Evolutionary conservation across 2,888 invertebrate genomes (phyloP), one percentile per base, ranked within the genome.

Genomic region (Tillus elongatus): DNA sequence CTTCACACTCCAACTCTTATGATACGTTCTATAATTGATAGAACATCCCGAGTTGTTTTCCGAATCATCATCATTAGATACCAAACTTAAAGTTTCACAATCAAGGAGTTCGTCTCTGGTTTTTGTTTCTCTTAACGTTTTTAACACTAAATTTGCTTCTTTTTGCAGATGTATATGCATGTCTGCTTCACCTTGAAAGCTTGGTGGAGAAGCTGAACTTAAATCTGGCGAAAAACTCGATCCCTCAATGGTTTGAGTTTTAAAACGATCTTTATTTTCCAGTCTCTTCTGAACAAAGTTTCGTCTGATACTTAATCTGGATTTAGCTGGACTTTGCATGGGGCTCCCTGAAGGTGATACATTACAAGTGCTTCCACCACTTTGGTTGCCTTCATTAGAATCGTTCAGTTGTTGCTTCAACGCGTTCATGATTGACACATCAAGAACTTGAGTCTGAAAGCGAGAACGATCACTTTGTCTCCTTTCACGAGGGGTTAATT

Each of bases 31-130:
- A 66, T 74, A 72, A 49, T 72, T 72, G 2, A 72, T 66, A 37
- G 75, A 70, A 54, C 72, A 68, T 6, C 71, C 68, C 36, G 74
- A 70, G 56, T 72, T 74, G 13, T 72, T 68, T 56, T 82, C 80
- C 13, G 78, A 77, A 49, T 81, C 80, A 36, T 81, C 81, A 41
- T 82, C 82, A 51, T 80, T 79, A 35, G 82, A 80, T 1, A 82
- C 80, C 28, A 78, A 58, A 54, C 82, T 83, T 44, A 84, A 54
- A 0, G 76, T 77, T 56, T 78, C 77, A 47, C 74, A 72, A 44
- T 77, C 77, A 13, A 73, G 47, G 33, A 62, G 41, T 15, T 63
- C 56, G 38, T 70, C 70, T n/a, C 62, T 59, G 1, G 66, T 66
- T 47, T 68, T 63, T 1, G 67, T 67, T 43, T 70, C 71, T 40